phyloP scores from a whole-genome alignment of 2,113 vertebrate species.

The Semnornis frantzii region DNA sequence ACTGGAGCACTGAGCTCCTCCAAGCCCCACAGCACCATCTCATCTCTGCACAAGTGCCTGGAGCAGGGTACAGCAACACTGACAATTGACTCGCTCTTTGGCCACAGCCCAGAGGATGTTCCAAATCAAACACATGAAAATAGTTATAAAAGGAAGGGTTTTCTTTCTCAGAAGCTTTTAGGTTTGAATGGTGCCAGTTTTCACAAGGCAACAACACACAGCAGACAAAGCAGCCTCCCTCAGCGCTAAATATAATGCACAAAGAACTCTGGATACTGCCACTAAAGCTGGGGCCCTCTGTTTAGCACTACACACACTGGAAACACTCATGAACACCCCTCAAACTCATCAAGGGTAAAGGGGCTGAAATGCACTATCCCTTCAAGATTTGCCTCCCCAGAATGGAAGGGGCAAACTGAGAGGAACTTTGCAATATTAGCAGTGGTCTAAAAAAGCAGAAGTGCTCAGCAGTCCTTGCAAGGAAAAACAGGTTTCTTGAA shows the following conservation, averaged over 20 bases:
- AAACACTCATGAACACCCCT: neutral
- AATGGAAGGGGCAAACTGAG: neutral
- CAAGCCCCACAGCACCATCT: neutral
- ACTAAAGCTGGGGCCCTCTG: neutral
- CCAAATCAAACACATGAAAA: slow-evolving; percentile 8
- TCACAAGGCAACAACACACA: neutral
- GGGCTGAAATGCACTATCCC: neutral
- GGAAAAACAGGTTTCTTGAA: neutral
- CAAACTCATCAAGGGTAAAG: neutral
- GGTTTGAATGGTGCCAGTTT: slow-evolving; percentile 12
- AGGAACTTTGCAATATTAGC: neutral
- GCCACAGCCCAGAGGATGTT: neutral
- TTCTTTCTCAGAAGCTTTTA: neutral
- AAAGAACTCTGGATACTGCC: slow-evolving; percentile 22
- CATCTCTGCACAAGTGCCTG: neutral
- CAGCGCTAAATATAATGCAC: slow-evolving; percentile 12
- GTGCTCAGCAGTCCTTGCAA: neutral
- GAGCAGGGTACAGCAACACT: rapidly evolving
- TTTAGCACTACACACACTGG: neutral
- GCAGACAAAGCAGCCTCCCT: slow-evolving; percentile 42
- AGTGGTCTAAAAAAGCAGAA: neutral
- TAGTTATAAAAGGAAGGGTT: neutral
- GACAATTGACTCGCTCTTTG: neutral
- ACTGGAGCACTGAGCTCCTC: neutral
- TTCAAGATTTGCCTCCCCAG: neutral